Evolutionary conservation across 1,140 invertebrate genomes (phyloP).

Genomic region (Meteorus sp.): DNA sequence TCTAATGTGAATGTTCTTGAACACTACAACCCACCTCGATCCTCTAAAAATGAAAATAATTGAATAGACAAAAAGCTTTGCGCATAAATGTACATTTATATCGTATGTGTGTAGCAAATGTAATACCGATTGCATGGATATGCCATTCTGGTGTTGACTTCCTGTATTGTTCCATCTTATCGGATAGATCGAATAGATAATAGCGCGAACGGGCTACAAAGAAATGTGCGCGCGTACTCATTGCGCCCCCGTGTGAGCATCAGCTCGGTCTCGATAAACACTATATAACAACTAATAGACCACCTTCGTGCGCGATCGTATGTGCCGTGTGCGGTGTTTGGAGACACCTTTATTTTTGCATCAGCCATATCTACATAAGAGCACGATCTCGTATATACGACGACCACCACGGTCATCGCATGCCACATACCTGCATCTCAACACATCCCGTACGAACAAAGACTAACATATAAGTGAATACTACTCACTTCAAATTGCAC

Average conservation of each 20-base stretch:
- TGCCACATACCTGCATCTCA: slow-evolving; percentile 12
- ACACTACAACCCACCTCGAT: no score
- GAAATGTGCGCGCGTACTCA: slow-evolving; percentile 32
- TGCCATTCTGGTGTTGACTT: slow-evolving; percentile 28
- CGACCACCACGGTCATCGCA: neutral
- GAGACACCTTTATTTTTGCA: slow-evolving; percentile 8
- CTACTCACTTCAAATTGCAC: no score
- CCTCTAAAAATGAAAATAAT: no score
- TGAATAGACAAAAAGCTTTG: neutral
- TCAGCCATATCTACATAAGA: slow-evolving; percentile 9
- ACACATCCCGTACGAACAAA: no score
- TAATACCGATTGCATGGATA: no score
- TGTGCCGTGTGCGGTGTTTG: neutral
- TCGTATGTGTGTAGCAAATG: slow-evolving; percentile 45
- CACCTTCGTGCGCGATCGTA: slow-evolving; percentile 8
- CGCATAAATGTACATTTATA: slow-evolving; percentile 30
- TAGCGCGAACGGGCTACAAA: no score
- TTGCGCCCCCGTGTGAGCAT: neutral
- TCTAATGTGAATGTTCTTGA: no score
- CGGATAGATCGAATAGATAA: slow-evolving; percentile 43
- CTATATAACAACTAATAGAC: slow-evolving; percentile 12
- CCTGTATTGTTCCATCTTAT: slow-evolving; percentile 47
- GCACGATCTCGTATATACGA: slow-evolving; percentile 13
- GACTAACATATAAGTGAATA: no score
- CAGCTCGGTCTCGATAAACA: neutral